Conservation (phyloP, 2,888 invertebrate species). For the Caenorhabditis becei region DNA sequence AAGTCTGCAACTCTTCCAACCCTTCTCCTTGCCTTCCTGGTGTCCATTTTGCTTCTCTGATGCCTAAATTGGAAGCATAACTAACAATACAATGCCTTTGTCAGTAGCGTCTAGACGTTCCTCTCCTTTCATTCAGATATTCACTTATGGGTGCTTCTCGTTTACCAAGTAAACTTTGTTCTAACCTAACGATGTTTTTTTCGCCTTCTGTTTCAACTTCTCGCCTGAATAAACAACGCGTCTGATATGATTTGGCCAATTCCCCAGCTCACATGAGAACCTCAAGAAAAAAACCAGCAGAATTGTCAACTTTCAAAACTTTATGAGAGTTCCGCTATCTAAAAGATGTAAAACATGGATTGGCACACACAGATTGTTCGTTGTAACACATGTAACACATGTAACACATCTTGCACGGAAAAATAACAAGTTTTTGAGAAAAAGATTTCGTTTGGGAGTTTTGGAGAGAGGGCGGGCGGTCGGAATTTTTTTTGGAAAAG, state of each 20-base stretch:
- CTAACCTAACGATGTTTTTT: constrained; percentile 1
- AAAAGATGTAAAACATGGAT: constrained; percentile 58
- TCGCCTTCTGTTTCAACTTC: neutral
- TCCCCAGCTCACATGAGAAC: no score
- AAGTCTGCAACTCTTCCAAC: neutral
- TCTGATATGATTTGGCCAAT: constrained; percentile 53
- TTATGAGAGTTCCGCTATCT: constrained; percentile 62
- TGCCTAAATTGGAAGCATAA: neutral
- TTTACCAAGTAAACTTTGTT: neutral
- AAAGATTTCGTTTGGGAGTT: constrained; percentile 12
- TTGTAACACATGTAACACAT: constrained; percentile 25
- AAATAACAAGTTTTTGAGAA: constrained; percentile 52
- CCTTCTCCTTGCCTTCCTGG: neutral
- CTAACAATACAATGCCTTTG: no score
- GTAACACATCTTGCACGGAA: constrained; percentile 49
- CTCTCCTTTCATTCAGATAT: neutral
- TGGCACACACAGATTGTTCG: constrained; percentile 25
- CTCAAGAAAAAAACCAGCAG: neutral
- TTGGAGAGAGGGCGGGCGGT: constrained; percentile 16
- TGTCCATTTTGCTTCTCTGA: neutral
- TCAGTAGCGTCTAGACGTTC: neutral
- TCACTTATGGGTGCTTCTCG: constrained; percentile 12
- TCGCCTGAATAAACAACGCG: constrained; percentile 31
- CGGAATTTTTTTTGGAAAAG: constrained; percentile 40
- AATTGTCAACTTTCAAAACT: constrained; percentile 61